Evolutionary conservation across 2,797 vertebrate genomes (phyloP), one percentile per base, ranked within the genome.

Genomic region (Acanthurus leucopareius): DNA sequence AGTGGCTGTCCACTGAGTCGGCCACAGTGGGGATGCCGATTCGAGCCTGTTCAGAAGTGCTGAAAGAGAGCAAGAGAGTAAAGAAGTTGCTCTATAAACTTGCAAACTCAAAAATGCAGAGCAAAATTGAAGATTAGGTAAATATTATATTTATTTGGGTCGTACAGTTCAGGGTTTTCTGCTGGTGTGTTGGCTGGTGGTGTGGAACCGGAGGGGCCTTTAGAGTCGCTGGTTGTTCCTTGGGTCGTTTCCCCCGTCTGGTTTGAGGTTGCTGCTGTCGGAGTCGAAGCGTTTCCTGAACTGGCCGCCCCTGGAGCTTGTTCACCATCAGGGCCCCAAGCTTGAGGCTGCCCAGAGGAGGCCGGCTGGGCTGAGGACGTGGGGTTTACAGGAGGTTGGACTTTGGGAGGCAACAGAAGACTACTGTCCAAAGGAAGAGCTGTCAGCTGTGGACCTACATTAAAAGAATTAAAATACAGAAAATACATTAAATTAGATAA

Each of bases 1-100:
- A 87, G 0, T 96, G 96, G 91, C 96, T 96, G 86, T 98, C 97
- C 0, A 93, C 95, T 0, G 96, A 96, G 66, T 99, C 98, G 0
- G 97, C 94, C 67, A 96, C 94, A 0, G 97, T 99, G 80, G 98
- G 98, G 79, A 99, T 95, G 61, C 98, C 98, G 32, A 99, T 98
- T 56, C 97, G 92, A 59, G 97, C 95, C 86, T 97, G 95, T 75
- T 99, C 93, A 1, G 87, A 44, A 7, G 80, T 81, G 20, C 93
- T 94, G 82, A 38, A 85, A 77, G 60, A 60, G 15, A 67, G 15
- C 3, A 19, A 25, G 17, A 79, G 25, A 38, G 32, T 2, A 52
- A 68, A 61, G 1, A 64, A 51, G 25, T 38, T 71, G 4, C 8
- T 15, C 2, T 69, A 7, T 7, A 62, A 1, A 16, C 61, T 8